Percentiles rank a stretch among this genome's conserved stretches.
Evolutionary conservation across 1,140 invertebrate species (phyloP).

Genomic region (Telenomus remus): DNA sequence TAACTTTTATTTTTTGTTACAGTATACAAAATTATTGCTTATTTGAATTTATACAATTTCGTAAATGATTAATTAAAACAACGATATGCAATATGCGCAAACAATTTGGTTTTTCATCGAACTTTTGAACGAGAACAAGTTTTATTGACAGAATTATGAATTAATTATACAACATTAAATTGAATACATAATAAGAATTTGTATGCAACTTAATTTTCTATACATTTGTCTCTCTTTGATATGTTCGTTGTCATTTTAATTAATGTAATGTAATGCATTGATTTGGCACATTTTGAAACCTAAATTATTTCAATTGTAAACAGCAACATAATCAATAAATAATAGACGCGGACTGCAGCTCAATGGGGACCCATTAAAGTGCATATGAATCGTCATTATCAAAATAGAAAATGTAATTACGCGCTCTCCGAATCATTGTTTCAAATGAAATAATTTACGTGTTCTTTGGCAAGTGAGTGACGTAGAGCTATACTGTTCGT

Average conservation of each 20-base stretch:
- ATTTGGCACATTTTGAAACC: constrained; percentile 29
- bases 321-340: constrained; percentile 25
- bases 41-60: neutral
- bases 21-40: neutral
- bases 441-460: constrained; percentile 25
- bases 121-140: neutral
- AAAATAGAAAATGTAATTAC: constrained; percentile 18
- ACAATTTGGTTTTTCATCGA: no score
- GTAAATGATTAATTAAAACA: no score
- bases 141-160: no score
- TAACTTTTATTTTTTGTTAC: neutral
- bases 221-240: neutral
- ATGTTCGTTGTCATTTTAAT: constrained; percentile 35
- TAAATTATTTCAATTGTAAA: constrained; percentile 42
- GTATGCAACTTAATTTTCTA: constrained; percentile 4
- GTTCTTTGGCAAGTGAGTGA: constrained; percentile 5
- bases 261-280: constrained; percentile 34
- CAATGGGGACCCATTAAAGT: constrained; percentile 20
- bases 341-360: constrained; percentile 13
- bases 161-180: constrained; percentile 14
- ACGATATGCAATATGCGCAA: no score
- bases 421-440: neutral
- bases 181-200: constrained; percentile 9
- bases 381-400: constrained; percentile 21
- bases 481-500: neutral